Evolutionary conservation across 2,113 vertebrate genomes (phyloP).

Genomic region (Nasalis larvatus): DNA sequence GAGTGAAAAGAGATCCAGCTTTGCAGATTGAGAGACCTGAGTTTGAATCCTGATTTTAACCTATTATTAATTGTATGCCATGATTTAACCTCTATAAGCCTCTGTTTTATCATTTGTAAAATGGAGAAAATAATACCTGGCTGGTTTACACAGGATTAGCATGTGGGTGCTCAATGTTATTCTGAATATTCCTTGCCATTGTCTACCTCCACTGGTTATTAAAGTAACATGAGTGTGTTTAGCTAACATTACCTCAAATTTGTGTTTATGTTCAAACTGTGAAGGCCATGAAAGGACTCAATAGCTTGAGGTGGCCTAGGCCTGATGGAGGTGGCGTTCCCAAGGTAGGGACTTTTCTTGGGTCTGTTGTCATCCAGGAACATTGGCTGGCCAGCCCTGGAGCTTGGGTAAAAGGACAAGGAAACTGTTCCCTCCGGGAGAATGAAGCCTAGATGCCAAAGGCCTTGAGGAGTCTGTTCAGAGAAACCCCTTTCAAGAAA

Average conservation of each 20-base stretch:
- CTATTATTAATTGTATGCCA: not conserved
- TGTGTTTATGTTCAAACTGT: not conserved
- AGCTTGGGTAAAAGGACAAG: not conserved
- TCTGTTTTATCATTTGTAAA: not conserved
- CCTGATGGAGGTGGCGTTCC: not conserved
- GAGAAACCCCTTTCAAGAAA: not conserved
- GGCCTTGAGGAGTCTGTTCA: not conserved
- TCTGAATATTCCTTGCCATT: not conserved
- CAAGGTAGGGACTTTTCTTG: not conserved
- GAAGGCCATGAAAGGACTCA: not conserved
- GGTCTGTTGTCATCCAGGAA: not conserved
- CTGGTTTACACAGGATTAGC: not conserved
- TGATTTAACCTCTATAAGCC: not conserved
- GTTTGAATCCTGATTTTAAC: not conserved
- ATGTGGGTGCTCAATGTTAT: not conserved
- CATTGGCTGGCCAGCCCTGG: not conserved
- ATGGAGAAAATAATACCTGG: not conserved
- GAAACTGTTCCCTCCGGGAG: not conserved
- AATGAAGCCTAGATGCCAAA: not conserved
- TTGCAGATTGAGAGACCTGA: not conserved
- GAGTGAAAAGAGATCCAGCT: not conserved
- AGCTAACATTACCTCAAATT: not conserved
- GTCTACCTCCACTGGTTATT: not conserved
- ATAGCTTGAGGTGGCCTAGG: not conserved
- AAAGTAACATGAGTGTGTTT: not conserved